These are phyloP conservation scores for Caenorhabditis panamensis DNA, from an alignment of 2,888 invertebrate genomes.

Conservation along the genomic window DNA sequence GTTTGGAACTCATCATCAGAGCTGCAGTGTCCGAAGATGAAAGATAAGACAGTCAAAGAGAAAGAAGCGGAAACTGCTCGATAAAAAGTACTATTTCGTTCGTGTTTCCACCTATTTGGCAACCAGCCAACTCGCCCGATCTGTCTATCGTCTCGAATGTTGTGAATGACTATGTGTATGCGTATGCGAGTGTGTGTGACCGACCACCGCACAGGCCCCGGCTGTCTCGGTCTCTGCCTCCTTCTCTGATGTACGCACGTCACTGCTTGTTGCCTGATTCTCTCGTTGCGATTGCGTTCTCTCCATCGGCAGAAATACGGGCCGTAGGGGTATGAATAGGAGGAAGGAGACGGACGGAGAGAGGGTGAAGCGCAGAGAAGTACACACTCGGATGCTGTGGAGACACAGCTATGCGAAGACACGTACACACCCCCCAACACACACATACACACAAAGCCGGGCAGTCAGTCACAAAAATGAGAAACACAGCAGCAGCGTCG, in stretches of 20 bases:
- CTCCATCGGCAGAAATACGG: conserved; percentile 17
- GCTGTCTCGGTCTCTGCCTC: conserved; percentile 21
- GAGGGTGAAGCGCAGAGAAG: conserved; percentile 9
- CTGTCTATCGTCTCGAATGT: conserved; percentile 5
- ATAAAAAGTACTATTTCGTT: background rate
- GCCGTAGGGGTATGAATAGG: conserved; percentile 10
- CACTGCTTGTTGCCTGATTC: background rate
- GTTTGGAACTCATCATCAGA: too few species aligned
- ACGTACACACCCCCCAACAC: conserved; percentile 19
- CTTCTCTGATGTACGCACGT: conserved; percentile 19
- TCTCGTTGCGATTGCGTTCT: conserved; percentile 33
- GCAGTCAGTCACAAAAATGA: conserved; percentile 53
- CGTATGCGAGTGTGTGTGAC: conserved; percentile 27
- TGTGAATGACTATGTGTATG: conserved; percentile 31
- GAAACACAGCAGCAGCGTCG: conserved; percentile 45
- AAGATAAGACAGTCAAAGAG: conserved; percentile 9
- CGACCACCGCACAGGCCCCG: conserved; percentile 28
- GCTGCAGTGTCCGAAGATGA: background rate
- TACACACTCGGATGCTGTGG: conserved; percentile 21
- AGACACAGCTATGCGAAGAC: conserved; percentile 30
- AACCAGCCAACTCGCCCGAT: conserved; percentile 39
- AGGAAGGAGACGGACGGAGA: conserved; percentile 18
- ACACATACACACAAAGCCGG: conserved; percentile 39
- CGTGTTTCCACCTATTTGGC: conserved; percentile 20
- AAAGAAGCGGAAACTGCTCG: background rate